Percentiles rank a stretch among this genome's conserved stretches.
These are phyloP conservation scores for Crypturellus tataupa DNA, from an alignment of 2,797 vertebrate species.

Conservation along the genomic window DNA sequence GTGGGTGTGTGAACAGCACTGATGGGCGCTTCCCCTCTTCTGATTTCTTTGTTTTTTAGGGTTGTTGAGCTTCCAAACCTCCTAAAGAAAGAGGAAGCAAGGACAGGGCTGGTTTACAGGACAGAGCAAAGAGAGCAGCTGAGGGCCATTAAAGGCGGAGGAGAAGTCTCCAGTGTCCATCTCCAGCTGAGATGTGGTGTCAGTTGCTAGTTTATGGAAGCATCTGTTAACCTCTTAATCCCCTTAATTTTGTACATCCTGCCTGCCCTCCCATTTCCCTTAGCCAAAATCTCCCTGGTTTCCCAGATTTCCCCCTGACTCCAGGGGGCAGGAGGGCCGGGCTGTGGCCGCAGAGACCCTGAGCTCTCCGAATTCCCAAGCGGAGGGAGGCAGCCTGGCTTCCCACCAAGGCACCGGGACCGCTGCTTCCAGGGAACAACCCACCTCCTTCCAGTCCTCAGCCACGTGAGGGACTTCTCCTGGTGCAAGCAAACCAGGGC, in stretches of 20 bases:
- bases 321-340: accelerated
- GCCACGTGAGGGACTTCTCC: neutral
- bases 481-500: neutral
- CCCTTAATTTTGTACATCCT: neutral
- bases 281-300: neutral
- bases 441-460: neutral
- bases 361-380: accelerated
- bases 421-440: neutral
- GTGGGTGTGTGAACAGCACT: conserved; percentile 84
- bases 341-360: neutral
- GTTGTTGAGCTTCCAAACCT: conserved; percentile 95
- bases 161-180: conserved; percentile 66
- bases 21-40: conserved; percentile 87
- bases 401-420: neutral
- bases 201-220: neutral
- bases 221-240: neutral
- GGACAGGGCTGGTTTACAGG: conserved; percentile 83
- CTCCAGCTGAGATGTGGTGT: neutral
- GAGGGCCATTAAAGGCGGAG: conserved; percentile 90
- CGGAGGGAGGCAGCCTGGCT: neutral
- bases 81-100: conserved; percentile 87
- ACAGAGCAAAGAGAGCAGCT: conserved; percentile 89
- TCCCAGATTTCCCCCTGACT: neutral
- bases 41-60: conserved; percentile 87
- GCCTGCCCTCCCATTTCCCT: neutral